Evolutionary conservation across 1,140 invertebrate species (phyloP), one percentile per base, ranked within the genome.

Genomic region (Samia ricini): DNA sequence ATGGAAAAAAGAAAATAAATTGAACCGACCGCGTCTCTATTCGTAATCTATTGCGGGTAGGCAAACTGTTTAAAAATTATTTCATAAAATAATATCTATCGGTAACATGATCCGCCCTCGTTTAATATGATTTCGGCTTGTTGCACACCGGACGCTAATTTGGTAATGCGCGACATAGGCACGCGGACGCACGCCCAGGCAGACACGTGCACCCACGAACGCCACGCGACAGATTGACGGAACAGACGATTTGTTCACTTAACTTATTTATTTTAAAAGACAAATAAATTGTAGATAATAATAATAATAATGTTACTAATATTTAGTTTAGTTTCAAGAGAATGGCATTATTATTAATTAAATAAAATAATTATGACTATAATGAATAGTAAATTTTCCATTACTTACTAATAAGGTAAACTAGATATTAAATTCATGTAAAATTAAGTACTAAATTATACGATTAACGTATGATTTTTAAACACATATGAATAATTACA

Each of bases 101-200:
- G 59, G 78, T 77, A 81, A 80, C 67, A 62, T 60, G 69, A 83
- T 60, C 68, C 76, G 69, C 63, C 64, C 68, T 61, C 64, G 70
- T 71, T 70, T 75, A 85, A 78, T 72, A 67, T 71, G 77, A 82
- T 81, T 60, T 86, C 77, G 85, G 83, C 68, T 77, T 70, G 72
- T 71, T 76, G 72, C 77, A 84, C 76, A 89, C 79, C 71, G 84
- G 75, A 80, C 73, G 80, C 81, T 87, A 88, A 87, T 89, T 87
- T 80, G 69, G 74, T 85, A 89, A 89, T 87, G 81, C 81, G 78
- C 71, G 75, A 79, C 74, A 73, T 69, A 52, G 74, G 33, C 81
- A 76, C 76, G 77, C 66, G 85, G 63, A 74, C 42, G 65, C n/a
- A n/a, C n/a, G n/a, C n/a, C n/a, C n/a, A n/a, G n/a, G n/a, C n/a